phyloP scores from a whole-genome alignment of 1,140 invertebrate species.

The Danaus melanippus region DNA sequence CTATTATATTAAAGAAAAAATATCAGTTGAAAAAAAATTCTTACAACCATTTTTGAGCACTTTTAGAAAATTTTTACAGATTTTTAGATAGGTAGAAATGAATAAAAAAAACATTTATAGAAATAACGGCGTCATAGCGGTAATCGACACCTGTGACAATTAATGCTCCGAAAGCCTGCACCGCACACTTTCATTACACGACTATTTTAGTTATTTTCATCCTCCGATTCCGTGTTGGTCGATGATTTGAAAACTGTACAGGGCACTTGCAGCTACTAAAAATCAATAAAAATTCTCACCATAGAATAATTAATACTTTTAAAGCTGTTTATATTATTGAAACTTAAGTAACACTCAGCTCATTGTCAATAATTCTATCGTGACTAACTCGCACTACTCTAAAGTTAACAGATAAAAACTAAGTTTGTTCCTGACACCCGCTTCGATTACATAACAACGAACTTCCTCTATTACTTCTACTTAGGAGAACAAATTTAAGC shows the following conservation, averaged over 20 bases:
- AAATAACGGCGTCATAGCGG: slow-evolving; percentile 27
- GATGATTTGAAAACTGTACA: slow-evolving; percentile 20
- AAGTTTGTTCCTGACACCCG: slow-evolving; percentile 38
- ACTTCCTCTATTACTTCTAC: slow-evolving; percentile 52
- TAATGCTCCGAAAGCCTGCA: slow-evolving; percentile 33
- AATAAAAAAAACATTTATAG: slow-evolving; percentile 29
- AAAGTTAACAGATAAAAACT: slow-evolving; percentile 58
- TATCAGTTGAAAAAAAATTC: too few relatives aligned
- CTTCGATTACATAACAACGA: slow-evolving; percentile 49
- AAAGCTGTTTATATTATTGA: too few relatives aligned
- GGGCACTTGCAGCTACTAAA: too few relatives aligned
- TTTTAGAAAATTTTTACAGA: background rate
- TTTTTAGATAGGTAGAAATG: slow-evolving; percentile 3
- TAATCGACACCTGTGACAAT: slow-evolving; percentile 63
- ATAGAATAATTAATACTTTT: too few relatives aligned
- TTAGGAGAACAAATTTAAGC: slow-evolving; percentile 54
- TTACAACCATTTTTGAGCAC: background rate
- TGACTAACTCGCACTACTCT: slow-evolving; percentile 33
- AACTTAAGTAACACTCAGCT: slow-evolving; percentile 3
- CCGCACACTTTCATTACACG: slow-evolving; percentile 46
- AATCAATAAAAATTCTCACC: too few relatives aligned
- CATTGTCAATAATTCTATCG: slow-evolving; percentile 46
- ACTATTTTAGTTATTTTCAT: slow-evolving; percentile 27
- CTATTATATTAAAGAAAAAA: too few relatives aligned
- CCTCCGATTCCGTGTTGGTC: slow-evolving; percentile 8